phyloP scores from a whole-genome alignment of 2,888 invertebrate genomes.

The Timema cristinae region DNA sequence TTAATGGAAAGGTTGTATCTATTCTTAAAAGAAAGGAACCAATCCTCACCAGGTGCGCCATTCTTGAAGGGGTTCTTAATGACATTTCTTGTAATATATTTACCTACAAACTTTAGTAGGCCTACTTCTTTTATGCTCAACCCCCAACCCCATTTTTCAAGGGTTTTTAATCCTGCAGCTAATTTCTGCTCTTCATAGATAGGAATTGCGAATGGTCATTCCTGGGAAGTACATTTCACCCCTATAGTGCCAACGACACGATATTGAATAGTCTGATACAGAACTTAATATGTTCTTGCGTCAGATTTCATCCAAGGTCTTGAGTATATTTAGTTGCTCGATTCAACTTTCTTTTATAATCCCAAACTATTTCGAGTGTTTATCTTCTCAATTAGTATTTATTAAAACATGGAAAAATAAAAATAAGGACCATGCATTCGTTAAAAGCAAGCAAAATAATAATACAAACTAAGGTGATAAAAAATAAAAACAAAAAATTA shows the following conservation, averaged over 20 bases:
- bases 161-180: slow-evolving; percentile 34
- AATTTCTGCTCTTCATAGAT: slow-evolving; percentile 35
- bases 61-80: slow-evolving; percentile 38
- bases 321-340: not conserved
- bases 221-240: slow-evolving; percentile 31
- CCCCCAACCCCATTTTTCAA: slow-evolving; percentile 41
- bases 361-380: not conserved
- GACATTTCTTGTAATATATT: slow-evolving; percentile 35
- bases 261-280: not conserved
- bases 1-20: slow-evolving; percentile 40
- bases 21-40: slow-evolving; percentile 38
- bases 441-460: not conserved
- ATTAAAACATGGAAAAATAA: too few species aligned
- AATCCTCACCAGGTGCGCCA: slow-evolving; percentile 37
- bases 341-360: not conserved
- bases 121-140: slow-evolving; percentile 38
- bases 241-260: slow-evolving; percentile 26
- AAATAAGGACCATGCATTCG: not conserved
- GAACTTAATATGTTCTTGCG: not conserved
- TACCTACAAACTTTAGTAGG: slow-evolving; percentile 36
- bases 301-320: not conserved
- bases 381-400: not conserved
- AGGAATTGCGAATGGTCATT: slow-evolving; percentile 35
- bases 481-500: not conserved
- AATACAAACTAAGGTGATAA: not conserved